A percentile compares a stretch with the other conserved stretches of the same genome.
Evolutionary conservation across 2,888 invertebrate species (phyloP).

Genomic region (Zele albiditarsus): DNA sequence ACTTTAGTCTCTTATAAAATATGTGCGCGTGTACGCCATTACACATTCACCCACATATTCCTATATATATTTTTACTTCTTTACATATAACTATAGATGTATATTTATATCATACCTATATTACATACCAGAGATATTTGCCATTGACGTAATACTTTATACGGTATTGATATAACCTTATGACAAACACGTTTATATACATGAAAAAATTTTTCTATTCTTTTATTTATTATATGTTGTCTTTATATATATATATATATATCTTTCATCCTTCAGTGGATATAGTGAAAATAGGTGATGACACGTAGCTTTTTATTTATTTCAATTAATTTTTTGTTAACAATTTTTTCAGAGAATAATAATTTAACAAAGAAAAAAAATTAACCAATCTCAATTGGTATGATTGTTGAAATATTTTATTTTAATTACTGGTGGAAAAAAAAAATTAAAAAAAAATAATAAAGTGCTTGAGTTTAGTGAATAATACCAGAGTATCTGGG

Average conservation of each 20-base stretch:
- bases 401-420: too few relatives aligned
- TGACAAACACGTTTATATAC: neutral
- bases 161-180: neutral
- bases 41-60: neutral
- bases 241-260: neutral
- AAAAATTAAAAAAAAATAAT: too few relatives aligned
- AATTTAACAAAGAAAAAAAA: neutral
- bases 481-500: too few relatives aligned
- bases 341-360: neutral
- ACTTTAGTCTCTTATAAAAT: constrained; percentile 11
- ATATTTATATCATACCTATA: neutral
- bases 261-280: neutral
- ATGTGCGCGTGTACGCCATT: neutral
- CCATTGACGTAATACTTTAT: constrained; percentile 23
- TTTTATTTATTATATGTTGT: neutral
- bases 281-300: neutral
- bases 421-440: too few relatives aligned
- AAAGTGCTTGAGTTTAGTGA: too few relatives aligned
- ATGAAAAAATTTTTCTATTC: neutral
- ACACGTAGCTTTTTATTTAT: neutral
- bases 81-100: neutral
- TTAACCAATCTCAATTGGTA: too few relatives aligned
- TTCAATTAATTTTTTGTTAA: neutral
- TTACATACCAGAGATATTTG: constrained; percentile 4
- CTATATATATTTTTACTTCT: neutral